These are phyloP conservation scores for Oedothorax gibbosus DNA, from an alignment of 1,140 invertebrate species.

Conservation along the genomic window DNA sequence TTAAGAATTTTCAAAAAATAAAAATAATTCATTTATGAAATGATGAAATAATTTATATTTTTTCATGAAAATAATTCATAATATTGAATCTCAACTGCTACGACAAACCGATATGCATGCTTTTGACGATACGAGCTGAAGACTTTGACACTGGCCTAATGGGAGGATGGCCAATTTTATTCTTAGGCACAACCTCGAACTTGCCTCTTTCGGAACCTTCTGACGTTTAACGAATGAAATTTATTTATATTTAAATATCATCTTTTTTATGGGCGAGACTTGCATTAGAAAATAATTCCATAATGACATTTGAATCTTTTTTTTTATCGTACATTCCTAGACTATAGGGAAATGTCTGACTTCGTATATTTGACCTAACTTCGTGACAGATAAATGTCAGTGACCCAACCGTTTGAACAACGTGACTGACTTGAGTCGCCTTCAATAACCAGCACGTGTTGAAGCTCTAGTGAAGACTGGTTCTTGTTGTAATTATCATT, in stretches of 20 bases:
- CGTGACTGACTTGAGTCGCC: not conserved
- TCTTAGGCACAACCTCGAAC: conserved; percentile 42
- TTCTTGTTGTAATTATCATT: not conserved
- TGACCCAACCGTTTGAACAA: conserved; percentile 9
- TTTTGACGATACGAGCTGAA: not conserved
- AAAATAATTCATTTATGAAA: no score
- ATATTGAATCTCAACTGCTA: no score
- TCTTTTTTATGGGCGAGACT: no score
- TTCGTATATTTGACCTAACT: conserved; percentile 13
- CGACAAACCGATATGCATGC: no score
- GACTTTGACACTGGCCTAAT: conserved; percentile 44
- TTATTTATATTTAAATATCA: no score
- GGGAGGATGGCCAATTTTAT: conserved; percentile 34
- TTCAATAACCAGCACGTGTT: not conserved
- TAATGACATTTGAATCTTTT: not conserved
- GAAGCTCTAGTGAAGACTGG: conserved; percentile 12
- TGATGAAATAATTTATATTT: no score
- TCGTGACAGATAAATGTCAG: conserved; percentile 3
- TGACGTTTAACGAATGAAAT: not conserved
- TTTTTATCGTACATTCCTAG: not conserved
- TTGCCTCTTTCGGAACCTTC: not conserved
- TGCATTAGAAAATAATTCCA: no score
- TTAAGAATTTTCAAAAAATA: no score
- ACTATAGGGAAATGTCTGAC: not conserved
- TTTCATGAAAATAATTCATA: no score